These are phyloP conservation scores for Bradypodion pumilum DNA, from an alignment of 2,797 vertebrate genomes.

Conservation along the genomic window DNA sequence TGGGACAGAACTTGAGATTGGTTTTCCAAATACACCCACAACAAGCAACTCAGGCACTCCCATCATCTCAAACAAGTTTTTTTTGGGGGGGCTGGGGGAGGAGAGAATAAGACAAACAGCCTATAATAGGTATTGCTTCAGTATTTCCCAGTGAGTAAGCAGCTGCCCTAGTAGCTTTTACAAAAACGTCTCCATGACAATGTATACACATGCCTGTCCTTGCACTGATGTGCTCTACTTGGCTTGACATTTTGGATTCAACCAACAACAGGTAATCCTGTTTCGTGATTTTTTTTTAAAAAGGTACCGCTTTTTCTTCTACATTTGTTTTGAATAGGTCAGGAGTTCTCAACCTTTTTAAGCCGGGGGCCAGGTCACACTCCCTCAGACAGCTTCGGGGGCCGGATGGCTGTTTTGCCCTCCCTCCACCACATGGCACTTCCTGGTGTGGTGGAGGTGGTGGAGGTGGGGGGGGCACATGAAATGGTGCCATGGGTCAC, in stretches of 20 bases:
- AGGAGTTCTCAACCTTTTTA: too few relatives aligned
- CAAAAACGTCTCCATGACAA: conserved; percentile 71
- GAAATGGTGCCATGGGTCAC: too few relatives aligned
- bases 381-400: too few relatives aligned
- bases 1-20: not conserved
- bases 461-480: too few relatives aligned
- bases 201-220: conserved; percentile 79
- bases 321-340: too few relatives aligned
- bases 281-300: too few relatives aligned
- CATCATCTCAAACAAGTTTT: conserved; percentile 45
- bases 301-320: too few relatives aligned
- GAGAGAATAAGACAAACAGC: conserved; percentile 49
- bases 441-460: too few relatives aligned
- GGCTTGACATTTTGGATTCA: conserved; percentile 70
- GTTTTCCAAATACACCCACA: not conserved
- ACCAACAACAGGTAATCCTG: conserved; percentile 72
- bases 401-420: too few relatives aligned
- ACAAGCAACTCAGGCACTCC: conserved; percentile 38
- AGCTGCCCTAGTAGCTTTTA: conserved; percentile 14
- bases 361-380: too few relatives aligned
- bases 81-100: too few relatives aligned
- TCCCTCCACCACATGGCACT: too few relatives aligned
- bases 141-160: not conserved
- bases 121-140: conserved; percentile 59
- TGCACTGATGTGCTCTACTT: conserved; percentile 76